phyloP scores from a whole-genome alignment of 2,113 vertebrate genomes.

The Perca fluviatilis region DNA sequence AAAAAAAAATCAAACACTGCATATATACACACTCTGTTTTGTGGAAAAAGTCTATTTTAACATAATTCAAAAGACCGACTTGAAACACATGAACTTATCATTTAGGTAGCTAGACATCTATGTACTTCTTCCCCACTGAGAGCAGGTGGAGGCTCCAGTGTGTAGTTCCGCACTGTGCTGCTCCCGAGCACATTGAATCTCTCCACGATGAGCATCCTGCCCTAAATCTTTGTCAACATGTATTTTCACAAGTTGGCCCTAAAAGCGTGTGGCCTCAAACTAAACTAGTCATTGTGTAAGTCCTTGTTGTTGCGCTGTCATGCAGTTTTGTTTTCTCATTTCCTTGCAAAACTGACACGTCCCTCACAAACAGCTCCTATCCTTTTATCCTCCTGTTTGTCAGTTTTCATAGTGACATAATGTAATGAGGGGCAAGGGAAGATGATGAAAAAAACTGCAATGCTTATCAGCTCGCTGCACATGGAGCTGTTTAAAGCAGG shows the following conservation, averaged over 20 bases:
- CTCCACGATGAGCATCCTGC: not conserved
- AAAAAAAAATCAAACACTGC: no score
- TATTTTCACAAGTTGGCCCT: slow-evolving; percentile 2
- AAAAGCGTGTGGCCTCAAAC: slow-evolving; percentile 1
- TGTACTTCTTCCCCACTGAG: not conserved
- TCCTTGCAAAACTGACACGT: slow-evolving; percentile 39
- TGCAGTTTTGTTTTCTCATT: slow-evolving; percentile 23
- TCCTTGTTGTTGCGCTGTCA: slow-evolving; percentile 11
- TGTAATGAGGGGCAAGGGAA: slow-evolving; percentile 21
- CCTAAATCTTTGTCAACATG: slow-evolving; percentile 9
- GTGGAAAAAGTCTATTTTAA: no score
- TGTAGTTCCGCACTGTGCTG: not conserved
- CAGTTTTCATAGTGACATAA: slow-evolving; percentile 34
- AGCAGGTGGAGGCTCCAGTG: no score
- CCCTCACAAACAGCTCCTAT: not conserved
- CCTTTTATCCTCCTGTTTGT: slow-evolving; percentile 39
- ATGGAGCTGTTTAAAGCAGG: slow-evolving; percentile 16
- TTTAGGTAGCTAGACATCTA: no score
- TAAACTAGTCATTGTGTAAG: not conserved
- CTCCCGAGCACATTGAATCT: not conserved
- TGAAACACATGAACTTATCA: no score
- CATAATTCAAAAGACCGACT: no score
- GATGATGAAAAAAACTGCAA: slow-evolving; percentile 45
- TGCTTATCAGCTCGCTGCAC: slow-evolving; percentile 52
- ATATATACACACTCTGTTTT: no score